Base-by-base conservation (phyloP, 2,888 invertebrate genomes). In the Glyphotaelius pellucidus region DNA sequence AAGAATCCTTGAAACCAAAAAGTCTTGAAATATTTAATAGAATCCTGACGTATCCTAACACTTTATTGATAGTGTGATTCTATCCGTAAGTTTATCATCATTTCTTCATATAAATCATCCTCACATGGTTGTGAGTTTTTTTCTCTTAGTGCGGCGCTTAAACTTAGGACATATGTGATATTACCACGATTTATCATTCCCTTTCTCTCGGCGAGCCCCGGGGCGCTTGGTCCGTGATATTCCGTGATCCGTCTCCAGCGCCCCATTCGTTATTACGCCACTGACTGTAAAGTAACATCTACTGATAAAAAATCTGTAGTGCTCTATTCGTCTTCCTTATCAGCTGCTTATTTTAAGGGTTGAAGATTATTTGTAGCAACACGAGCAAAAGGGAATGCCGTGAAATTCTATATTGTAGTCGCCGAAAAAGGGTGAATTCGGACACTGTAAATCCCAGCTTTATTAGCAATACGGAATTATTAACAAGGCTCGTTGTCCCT, bases 251-350 rank as follows among this genome's bases (percentile, higher is more conserved):
- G 86, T 86, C 86, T 86, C 86, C 35, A 42, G 86, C 86, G 86
- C 86, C 86, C 86, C 42, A 86, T 86, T 86, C n/a, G 47, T 86
- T 86, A 86, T 67, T 67, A 67, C 67, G 67, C 67, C 86, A 86
- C 86, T 38, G 86, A 86, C 86, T 86, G 38, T 86, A 86, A 86
- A 86, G 86, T 47, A 86, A 86, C 67, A 67, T 67, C 47, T 42
- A 86, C 86, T 86, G 86, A 86, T 86, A 86, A 86, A 86, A 86
- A 86, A 86, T 86, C 86, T 86, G 86, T 86, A 86, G 86, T 86
- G 86, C 47, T 86, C 86, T 30, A 86, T 86, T 42, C 42, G 42
- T 86, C 86, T 86, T 86, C 86, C 86, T 86, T 86, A 86, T 86
- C 86, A 86, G 30, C 86, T 86, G 86, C 42, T 42, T 86, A 86